Conservation (phyloP, 2,113 vertebrate genomes). For the Daboia siamensis region DNA sequence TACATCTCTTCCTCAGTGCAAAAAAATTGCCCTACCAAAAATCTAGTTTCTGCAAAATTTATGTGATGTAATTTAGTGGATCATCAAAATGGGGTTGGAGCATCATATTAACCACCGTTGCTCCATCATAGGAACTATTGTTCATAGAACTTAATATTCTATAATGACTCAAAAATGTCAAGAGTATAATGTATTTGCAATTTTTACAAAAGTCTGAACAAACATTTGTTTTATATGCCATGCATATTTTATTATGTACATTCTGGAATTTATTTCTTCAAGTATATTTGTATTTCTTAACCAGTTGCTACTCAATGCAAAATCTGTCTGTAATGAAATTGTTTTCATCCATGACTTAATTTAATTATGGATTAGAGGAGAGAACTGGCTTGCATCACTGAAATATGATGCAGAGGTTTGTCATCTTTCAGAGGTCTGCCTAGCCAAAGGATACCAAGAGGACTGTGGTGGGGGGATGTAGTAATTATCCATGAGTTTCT, state of each 20-base stretch:
- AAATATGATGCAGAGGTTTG: neutral
- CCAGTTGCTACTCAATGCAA: neutral
- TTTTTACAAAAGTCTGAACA: neutral
- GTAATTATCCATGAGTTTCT: neutral
- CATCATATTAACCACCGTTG: neutral
- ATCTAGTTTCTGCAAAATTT: neutral
- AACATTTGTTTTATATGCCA: neutral
- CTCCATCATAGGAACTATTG: neutral
- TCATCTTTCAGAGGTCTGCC: neutral
- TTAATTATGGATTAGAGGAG: neutral
- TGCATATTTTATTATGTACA: neutral
- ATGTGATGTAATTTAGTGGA: neutral
- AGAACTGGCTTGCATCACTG: neutral
- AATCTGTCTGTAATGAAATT: neutral
- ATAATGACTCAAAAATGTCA: neutral
- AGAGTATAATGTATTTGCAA: neutral
- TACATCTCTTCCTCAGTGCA: neutral
- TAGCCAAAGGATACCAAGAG: neutral
- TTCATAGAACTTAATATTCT: neutral
- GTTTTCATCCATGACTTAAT: neutral
- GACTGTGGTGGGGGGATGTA: neutral
- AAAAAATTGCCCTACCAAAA: neutral
- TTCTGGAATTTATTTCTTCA: neutral
- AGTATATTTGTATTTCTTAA: neutral
- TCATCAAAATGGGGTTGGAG: neutral